phyloP scores from a whole-genome alignment of 2,797 vertebrate genomes.

The Crypturellus tataupa region DNA sequence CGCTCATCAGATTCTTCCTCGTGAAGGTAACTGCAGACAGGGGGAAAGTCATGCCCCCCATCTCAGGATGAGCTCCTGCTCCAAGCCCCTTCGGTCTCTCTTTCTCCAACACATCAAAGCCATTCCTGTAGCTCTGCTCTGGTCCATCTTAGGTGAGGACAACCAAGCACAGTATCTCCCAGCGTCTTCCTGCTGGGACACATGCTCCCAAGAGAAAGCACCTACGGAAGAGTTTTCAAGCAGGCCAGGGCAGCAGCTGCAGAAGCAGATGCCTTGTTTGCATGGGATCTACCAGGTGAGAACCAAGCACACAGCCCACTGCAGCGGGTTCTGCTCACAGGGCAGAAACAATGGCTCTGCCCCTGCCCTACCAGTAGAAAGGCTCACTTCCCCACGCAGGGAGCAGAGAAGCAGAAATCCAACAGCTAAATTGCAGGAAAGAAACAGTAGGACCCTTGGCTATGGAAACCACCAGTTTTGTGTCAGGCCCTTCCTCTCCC shows the following conservation, averaged over 20 bases:
- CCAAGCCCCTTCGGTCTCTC: neutral
- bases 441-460: neutral
- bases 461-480: too few relatives aligned
- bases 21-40: neutral
- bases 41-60: neutral
- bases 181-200: neutral
- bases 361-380: neutral
- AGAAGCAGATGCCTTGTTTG: neutral
- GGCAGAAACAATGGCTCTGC: neutral
- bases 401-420: neutral
- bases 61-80: neutral
- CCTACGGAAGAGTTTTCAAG: neutral
- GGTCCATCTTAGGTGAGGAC: neutral
- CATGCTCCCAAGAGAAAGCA: neutral
- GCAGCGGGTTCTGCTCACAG: neutral
- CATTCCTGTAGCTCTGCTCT: neutral
- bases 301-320: neutral
- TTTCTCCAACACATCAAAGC: neutral
- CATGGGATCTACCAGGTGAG: neutral
- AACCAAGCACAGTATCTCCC: neutral
- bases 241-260: neutral
- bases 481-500: too few relatives aligned
- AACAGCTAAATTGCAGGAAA: neutral
- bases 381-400: accelerated
- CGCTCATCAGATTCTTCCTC: neutral